Evolutionary conservation across 2,113 vertebrate genomes (phyloP).

Genomic region (Pyxicephalus adspersus): DNA sequence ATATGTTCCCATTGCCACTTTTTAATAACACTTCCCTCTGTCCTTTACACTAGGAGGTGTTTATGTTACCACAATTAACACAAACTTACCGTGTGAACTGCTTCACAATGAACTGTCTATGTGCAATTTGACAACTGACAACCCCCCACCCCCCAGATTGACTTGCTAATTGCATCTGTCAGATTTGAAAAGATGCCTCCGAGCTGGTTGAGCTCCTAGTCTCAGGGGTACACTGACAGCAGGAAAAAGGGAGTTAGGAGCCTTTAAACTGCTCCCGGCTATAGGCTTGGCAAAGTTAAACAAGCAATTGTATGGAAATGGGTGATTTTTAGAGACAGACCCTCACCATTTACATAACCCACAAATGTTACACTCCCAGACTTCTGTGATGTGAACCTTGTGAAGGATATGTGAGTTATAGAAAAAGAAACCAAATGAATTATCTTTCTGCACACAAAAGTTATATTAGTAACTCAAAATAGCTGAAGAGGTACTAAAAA

Average conservation of each 20-base stretch:
- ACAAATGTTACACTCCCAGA: conserved; percentile 3
- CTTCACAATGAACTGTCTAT: conserved; percentile 36
- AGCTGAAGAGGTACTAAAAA: no score
- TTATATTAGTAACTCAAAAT: no score
- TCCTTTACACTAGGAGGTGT: conserved; percentile 43
- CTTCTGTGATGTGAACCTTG: not conserved
- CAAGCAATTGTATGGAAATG: conserved; percentile 49
- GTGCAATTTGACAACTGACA: conserved; percentile 26
- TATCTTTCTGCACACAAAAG: not conserved
- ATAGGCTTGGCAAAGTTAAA: conserved; percentile 50
- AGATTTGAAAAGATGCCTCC: conserved; percentile 53
- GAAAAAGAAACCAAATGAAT: not conserved
- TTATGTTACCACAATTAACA: conserved; percentile 53
- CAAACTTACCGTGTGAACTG: conserved; percentile 44
- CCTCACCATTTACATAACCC: conserved; percentile 11
- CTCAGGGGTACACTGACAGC: conserved; percentile 36
- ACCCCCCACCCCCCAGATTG: conserved; percentile 40
- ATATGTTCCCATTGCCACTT: conserved; percentile 38
- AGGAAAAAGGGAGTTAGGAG: conserved; percentile 48
- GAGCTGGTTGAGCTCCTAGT: conserved; percentile 48
- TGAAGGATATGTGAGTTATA: not conserved
- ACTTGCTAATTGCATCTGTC: conserved; percentile 56
- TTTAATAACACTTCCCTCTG: conserved; percentile 31
- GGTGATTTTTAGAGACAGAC: conserved; percentile 47
- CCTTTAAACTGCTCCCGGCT: conserved; percentile 50